Percentiles rank a stretch among this genome's conserved stretches.
phyloP scores from a whole-genome alignment of 2,888 invertebrate genomes.

The Dasysyrphus tricinctus region DNA sequence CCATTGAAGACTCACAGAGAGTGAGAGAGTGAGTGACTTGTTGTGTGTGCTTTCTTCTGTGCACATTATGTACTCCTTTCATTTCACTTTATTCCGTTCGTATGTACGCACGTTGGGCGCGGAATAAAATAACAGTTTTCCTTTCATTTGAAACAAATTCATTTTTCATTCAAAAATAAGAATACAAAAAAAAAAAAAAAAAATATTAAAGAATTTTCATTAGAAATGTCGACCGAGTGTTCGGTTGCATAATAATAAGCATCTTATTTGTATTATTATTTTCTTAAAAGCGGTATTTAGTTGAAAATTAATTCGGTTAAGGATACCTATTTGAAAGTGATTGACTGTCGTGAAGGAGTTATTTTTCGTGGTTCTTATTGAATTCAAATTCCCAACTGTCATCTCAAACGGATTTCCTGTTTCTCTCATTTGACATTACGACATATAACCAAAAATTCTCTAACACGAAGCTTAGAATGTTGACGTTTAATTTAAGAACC shows the following conservation, averaged over 20 bases:
- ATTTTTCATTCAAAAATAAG: constrained; percentile 56
- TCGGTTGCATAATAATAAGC: constrained; percentile 26
- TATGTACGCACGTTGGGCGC: constrained; percentile 83
- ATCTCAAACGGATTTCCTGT: constrained; percentile 47
- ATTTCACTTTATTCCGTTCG: constrained; percentile 84
- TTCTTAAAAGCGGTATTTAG: constrained; percentile 3
- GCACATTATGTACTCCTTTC: constrained; percentile 82
- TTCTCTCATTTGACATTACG: neutral
- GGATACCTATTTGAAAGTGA: constrained; percentile 4
- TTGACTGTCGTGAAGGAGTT: neutral
- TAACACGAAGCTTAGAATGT: constrained; percentile 23
- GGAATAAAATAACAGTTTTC: constrained; percentile 78
- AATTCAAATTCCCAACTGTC: constrained; percentile 61
- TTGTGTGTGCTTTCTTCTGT: constrained; percentile 82
- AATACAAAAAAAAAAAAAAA: constrained; percentile 21
- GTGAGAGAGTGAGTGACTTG: constrained; percentile 75
- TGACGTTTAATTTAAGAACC: constrained; percentile 39
- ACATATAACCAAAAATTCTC: constrained; percentile 5
- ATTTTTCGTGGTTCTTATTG: constrained; percentile 4
- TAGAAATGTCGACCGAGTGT: constrained; percentile 24
- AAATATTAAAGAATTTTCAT: constrained; percentile 24
- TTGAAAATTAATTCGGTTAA: neutral
- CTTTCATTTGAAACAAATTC: constrained; percentile 67
- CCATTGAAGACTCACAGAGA: constrained; percentile 73
- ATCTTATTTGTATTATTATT: neutral